Conservation (phyloP, 2,888 invertebrate species). For the Nineta flava region DNA sequence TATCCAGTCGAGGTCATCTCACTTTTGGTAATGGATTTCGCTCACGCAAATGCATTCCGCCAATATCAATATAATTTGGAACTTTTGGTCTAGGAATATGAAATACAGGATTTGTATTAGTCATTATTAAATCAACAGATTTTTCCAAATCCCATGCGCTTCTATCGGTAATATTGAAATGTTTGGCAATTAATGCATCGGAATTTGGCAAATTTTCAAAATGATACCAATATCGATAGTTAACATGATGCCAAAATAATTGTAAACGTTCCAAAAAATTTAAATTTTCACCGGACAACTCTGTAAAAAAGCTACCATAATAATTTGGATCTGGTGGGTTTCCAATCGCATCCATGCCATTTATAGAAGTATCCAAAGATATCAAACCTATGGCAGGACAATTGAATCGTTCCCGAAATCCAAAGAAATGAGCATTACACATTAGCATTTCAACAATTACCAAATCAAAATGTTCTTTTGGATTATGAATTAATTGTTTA, state of each 20-base stretch:
- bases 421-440: constrained; percentile 8
- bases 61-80: constrained; percentile 12
- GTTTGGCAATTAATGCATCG: constrained; percentile 8
- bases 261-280: constrained; percentile 10
- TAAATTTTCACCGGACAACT: background rate
- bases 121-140: constrained; percentile 11
- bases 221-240: constrained; percentile 10
- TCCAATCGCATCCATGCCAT: constrained; percentile 12
- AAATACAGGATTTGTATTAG: constrained; percentile 12
- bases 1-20: background rate
- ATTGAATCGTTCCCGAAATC: constrained; percentile 10
- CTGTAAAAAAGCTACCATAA: background rate
- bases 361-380: constrained; percentile 10
- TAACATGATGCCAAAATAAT: constrained; percentile 9
- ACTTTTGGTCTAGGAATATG: constrained; percentile 11
- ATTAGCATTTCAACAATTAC: constrained; percentile 11
- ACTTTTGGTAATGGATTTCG: constrained; percentile 4
- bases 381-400: constrained; percentile 12
- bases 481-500: constrained; percentile 7
- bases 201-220: constrained; percentile 10
- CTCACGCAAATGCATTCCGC: constrained; percentile 10
- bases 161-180: constrained; percentile 9
- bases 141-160: constrained; percentile 11
- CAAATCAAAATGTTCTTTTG: constrained; percentile 11
- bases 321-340: constrained; percentile 14